These are phyloP conservation scores for Spatulosminthurus flaviceps DNA, from an alignment of 2,888 invertebrate species.

Conservation along the genomic window DNA sequence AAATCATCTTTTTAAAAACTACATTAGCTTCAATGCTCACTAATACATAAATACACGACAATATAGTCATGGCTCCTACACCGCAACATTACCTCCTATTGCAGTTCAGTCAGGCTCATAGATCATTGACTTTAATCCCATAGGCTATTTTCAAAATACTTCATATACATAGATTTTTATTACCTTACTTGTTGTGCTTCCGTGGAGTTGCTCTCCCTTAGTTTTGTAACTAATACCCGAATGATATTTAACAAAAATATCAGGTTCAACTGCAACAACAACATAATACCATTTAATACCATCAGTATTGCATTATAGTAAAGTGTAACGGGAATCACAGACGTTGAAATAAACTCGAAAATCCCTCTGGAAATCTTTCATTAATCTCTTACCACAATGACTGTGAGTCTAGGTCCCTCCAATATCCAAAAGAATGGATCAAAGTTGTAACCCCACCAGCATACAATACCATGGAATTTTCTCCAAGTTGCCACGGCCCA, in stretches of 20 bases:
- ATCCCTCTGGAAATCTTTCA: too few relatives aligned
- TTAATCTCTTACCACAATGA: conserved; percentile 68
- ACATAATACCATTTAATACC: too few relatives aligned
- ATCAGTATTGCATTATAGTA: too few relatives aligned
- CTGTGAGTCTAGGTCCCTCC: conserved; percentile 69
- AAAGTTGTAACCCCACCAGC: conserved; percentile 67
- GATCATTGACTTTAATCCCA: too few relatives aligned
- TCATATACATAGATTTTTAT: background rate
- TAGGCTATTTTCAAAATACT: too few relatives aligned
- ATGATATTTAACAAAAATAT: conserved; percentile 66
- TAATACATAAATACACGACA: too few relatives aligned
- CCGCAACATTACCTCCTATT: too few relatives aligned
- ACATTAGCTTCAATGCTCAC: background rate
- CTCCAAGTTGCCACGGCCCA: conserved; percentile 63
- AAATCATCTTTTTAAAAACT: background rate
- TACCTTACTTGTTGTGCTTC: conserved; percentile 65
- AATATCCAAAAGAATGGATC: conserved; percentile 68
- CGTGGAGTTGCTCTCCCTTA: conserved; percentile 65
- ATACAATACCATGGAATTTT: conserved; percentile 57
- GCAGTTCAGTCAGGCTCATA: too few relatives aligned
- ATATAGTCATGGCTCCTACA: too few relatives aligned
- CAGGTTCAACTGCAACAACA: conserved; percentile 64
- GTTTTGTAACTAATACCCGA: conserved; percentile 65
- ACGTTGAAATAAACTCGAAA: too few relatives aligned
- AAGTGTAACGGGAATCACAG: too few relatives aligned